A percentile compares a stretch with the other conserved stretches of the same genome.
Conservation (phyloP, 2,888 invertebrate species). For the Metallyticus violacea region DNA sequence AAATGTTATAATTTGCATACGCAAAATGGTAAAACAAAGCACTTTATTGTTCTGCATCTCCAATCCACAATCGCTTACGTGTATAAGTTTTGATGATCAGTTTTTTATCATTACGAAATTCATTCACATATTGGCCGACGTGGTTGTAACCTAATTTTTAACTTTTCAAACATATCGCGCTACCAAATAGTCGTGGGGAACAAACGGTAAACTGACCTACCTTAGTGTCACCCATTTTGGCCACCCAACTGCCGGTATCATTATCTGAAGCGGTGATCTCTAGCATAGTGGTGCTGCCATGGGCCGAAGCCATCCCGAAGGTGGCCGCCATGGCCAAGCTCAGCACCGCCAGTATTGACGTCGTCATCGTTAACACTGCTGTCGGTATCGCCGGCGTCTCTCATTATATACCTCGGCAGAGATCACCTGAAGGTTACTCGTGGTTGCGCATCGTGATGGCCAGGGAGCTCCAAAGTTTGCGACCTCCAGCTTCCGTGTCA, state of each 20-base stretch:
- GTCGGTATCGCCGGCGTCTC: background rate
- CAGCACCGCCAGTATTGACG: background rate
- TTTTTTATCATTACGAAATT: no score
- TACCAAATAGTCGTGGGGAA: no score
- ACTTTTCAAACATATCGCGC: no score
- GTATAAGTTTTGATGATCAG: no score
- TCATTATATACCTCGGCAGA: background rate
- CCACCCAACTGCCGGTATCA: background rate
- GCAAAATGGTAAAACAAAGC: no score
- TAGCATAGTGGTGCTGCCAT: background rate
- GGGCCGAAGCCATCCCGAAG: background rate
- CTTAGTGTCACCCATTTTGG: background rate
- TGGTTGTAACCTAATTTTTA: no score
- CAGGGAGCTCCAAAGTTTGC: background rate
- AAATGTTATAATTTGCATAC: no score
- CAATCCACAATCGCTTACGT: no score
- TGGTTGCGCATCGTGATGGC: background rate
- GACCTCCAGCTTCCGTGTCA: background rate
- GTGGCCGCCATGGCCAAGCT: background rate
- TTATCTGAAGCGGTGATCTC: background rate
- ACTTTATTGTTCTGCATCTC: no score
- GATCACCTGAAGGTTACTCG: background rate
- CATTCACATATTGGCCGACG: no score
- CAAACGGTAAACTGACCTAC: background rate
- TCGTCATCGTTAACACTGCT: background rate